These are phyloP conservation scores for Helarctos malayanus DNA, from an alignment of 2,797 vertebrate genomes.

Conservation along the genomic window DNA sequence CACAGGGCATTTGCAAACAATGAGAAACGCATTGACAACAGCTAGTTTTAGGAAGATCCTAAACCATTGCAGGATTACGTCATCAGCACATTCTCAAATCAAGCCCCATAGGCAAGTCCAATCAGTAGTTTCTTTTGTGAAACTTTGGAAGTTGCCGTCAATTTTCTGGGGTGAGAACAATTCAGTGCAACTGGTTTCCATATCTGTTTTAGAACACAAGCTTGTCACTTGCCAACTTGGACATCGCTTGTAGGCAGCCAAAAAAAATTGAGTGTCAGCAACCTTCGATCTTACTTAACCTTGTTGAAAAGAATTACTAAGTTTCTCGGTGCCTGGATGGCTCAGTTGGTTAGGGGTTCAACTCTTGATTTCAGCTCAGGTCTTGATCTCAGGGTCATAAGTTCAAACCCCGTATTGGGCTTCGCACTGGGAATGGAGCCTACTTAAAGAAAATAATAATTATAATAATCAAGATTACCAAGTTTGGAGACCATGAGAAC, in stretches of 20 bases:
- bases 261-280: neutral
- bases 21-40: neutral
- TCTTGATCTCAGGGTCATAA: neutral
- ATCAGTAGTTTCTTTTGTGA: neutral
- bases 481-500: neutral
- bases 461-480: neutral
- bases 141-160: neutral
- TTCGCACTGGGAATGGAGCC: neutral
- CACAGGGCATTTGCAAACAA: neutral
- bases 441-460: neutral
- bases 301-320: slow-evolving; percentile 4
- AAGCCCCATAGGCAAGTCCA: neutral
- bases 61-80: neutral
- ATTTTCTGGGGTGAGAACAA: neutral
- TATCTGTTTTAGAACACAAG: neutral
- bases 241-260: neutral
- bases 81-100: neutral
- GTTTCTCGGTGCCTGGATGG: neutral
- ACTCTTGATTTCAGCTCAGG: neutral
- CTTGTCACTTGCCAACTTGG: neutral
- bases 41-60: neutral
- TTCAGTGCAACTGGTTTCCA: neutral
- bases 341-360: neutral
- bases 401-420: neutral
- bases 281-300: neutral